A percentile compares a stretch with the other conserved stretches of the same genome.
These are phyloP conservation scores for Pemphigus obesinymphae DNA, from an alignment of 1,140 invertebrate genomes.

Conservation along the genomic window DNA sequence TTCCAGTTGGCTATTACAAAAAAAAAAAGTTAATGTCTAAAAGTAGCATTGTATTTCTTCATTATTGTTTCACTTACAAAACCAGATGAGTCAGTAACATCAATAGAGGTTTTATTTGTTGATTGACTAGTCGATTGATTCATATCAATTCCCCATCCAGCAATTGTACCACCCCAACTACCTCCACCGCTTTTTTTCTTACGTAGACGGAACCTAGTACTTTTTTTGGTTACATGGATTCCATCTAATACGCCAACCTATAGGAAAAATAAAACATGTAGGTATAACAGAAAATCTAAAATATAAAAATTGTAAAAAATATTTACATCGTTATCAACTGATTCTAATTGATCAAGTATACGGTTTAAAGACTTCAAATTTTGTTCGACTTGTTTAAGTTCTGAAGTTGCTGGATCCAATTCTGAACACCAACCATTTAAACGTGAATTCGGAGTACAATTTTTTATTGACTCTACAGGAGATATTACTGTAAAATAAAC, in stretches of 20 bases:
- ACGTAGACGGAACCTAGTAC: conserved; percentile 63
- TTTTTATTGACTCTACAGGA: conserved; percentile 38
- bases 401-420: conserved; percentile 58
- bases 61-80: conserved; percentile 48
- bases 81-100: conserved; percentile 48
- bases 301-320: background rate
- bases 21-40: background rate
- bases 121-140: conserved; percentile 31
- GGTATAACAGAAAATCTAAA: background rate
- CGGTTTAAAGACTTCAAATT: conserved; percentile 60
- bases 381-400: conserved; percentile 60
- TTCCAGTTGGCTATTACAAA: background rate
- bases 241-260: conserved; percentile 52
- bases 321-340: conserved; percentile 48
- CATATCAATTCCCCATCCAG: conserved; percentile 50
- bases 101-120: conserved; percentile 2
- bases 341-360: conserved; percentile 56
- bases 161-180: conserved; percentile 49
- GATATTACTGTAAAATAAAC: conserved; percentile 10
- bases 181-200: conserved; percentile 63
- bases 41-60: background rate
- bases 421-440: conserved; percentile 50
- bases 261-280: background rate
- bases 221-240: conserved; percentile 61
- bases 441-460: conserved; percentile 42